Evolutionary conservation across 2,797 vertebrate species (phyloP), one percentile per base, ranked within the genome.

Genomic region (Cyprinella venusta): DNA sequence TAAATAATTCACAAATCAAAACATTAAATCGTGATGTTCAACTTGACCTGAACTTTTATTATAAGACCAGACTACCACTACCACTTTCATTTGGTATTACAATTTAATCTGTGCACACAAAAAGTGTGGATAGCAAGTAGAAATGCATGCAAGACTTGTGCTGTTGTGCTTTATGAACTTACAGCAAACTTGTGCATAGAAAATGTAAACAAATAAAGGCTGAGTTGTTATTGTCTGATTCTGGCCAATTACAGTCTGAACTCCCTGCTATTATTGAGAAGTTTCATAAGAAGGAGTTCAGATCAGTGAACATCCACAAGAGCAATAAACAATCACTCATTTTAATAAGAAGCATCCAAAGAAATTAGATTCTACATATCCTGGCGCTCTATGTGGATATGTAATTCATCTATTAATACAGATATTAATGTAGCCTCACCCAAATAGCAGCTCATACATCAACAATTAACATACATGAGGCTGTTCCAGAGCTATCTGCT

Each of bases 121-220:
- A 59, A 52, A 76, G 64, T 78, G 75, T 78, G 64, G 65, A 83
- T 64, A 45, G 36, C 76, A 72, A 75, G 42, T 64, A 80, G 83
- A 72, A 72, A 64, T 75, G 76, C 83, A 79, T 84, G 83, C 67
- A 74, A 80, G 18, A 56, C 33, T 54, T 72, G 68, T 79, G 76
- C 83, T 40, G 56, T 67, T 74, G 83, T 80, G 76, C 83, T 80
- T 71, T 50, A 63, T 64, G 54, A 75, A 8, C 19, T 72, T 64
- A 63, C 13, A 67, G 56, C 56, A 63, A 80, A 75, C 67, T 50
- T 13, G 33, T 63, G n/a, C 52, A 33, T 40, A 82, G 71, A 76
- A 76, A 69, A 83, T 56, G 38, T 77, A 36, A 77, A 76, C 38
- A 48, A 72, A 56, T 68, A 56, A 40, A 79, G 26, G 21, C 18